Base-by-base conservation (phyloP, 92 coral and sea anemone species). In the Zoanthus gigantus region DNA sequence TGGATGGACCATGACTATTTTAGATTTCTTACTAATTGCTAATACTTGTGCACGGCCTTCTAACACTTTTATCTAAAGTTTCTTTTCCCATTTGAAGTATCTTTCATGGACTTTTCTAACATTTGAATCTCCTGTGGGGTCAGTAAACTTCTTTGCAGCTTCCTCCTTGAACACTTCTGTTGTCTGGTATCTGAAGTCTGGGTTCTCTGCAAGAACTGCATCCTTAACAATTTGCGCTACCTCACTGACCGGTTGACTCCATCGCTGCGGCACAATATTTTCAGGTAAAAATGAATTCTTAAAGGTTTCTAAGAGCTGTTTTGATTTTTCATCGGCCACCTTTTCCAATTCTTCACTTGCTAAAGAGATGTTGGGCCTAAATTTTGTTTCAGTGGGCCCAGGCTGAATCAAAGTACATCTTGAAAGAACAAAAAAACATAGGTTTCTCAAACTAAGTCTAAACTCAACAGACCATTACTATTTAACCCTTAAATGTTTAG, bases 201-300 rank as follows among this genome's bases (percentile, higher is more conserved):
- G 82, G 46, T 77, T 77, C 66, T 77, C 82, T 28, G 82, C 82
- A 17, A 54, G 14, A 77, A 77, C 56, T 17, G 82, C 82, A 31
- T 30, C 34, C 47, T 12, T 2, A 52, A 77, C 30, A 28, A 77
- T 54, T 16, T 54, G 45, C 29, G 68, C 48, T 45, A 77, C 82
- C 30, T 77, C 82, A 30, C 2, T 45, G 30, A 34, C 67, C 7
- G 68, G 48, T 30, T 77, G 82, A 28, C 5, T 42, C 57, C 30
- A 42, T 15, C 53, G 5, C 9, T 6, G 1, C 10, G 63, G 80
- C 10, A 9, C 58, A 29, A 7, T 1, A 16, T 17, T 8, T 6
- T 2, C 0, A 5, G 34, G 42, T 0, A 29, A 23, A 50, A 28
- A 54, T 9, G 42, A 7, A 9, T 54, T 31, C 10, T 18, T 9